A percentile compares a stretch with the other conserved stretches of the same genome.
These are phyloP conservation scores for Perca schrenkii DNA, from an alignment of 2,113 vertebrate genomes.

Conservation along the genomic window DNA sequence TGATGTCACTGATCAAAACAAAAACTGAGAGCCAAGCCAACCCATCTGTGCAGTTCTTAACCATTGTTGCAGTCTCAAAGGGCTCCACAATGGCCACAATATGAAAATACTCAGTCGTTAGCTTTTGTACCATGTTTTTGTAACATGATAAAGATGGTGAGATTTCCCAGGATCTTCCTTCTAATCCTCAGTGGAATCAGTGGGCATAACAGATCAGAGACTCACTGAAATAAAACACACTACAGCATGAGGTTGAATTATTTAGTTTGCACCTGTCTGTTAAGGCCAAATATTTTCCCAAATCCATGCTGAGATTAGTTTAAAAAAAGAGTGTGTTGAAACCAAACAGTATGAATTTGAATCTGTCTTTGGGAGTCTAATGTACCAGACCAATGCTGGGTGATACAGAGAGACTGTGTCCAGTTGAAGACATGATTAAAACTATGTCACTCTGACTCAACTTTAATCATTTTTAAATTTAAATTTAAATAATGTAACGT, in stretches of 20 bases:
- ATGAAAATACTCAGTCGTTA: slow-evolving; percentile 9
- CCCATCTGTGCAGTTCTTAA: slow-evolving; percentile 11
- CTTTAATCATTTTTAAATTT: no score
- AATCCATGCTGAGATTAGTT: slow-evolving; percentile 2
- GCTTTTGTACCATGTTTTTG: slow-evolving; percentile 4
- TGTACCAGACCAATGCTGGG: slow-evolving; percentile 3
- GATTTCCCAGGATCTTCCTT: slow-evolving; percentile 11
- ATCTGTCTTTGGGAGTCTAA: neutral
- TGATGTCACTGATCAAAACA: slow-evolving; percentile 42
- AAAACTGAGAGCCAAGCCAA: slow-evolving; percentile 23
- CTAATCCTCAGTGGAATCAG: slow-evolving; percentile 13
- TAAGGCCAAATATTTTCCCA: slow-evolving; percentile 24
- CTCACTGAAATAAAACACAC: slow-evolving; percentile 39
- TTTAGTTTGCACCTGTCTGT: slow-evolving; percentile 34
- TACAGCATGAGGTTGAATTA: slow-evolving; percentile 44
- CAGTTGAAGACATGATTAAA: slow-evolving; percentile 9
- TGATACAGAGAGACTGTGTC: slow-evolving; percentile 19
- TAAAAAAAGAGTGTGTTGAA: slow-evolving; percentile 14
- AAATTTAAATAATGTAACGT: neutral
- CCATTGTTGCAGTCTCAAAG: neutral
- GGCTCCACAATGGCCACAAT: neutral
- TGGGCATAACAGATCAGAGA: slow-evolving; percentile 6
- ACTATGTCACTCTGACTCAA: neutral
- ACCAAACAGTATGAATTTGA: slow-evolving; percentile 9
- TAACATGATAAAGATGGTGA: slow-evolving; percentile 18